Percentiles rank a stretch among this genome's conserved stretches.
phyloP scores from a whole-genome alignment of 2,113 vertebrate genomes.

The Columba livia region DNA sequence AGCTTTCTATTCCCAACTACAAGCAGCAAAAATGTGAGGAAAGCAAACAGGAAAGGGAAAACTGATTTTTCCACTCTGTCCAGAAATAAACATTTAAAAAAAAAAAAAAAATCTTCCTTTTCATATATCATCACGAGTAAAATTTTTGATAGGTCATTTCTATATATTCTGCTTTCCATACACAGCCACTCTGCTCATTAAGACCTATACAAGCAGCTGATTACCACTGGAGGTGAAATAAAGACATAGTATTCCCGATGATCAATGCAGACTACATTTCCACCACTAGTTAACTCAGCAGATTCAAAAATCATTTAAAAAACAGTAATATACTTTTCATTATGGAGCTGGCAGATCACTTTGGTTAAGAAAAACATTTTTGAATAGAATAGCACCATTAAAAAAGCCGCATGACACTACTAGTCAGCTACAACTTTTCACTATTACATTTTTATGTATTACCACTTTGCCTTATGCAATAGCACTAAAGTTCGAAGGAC shows the following conservation, averaged over 20 bases:
- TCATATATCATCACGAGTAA: not conserved
- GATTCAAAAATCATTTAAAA: not conserved
- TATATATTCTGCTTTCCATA: not conserved
- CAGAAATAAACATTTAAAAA: not conserved
- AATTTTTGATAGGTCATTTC: not conserved
- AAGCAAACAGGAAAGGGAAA: not conserved
- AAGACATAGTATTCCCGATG: not conserved
- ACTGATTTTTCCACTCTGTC: not conserved
- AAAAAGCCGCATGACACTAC: not conserved
- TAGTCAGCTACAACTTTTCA: not conserved
- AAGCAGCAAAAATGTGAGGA: not conserved
- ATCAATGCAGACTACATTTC: not conserved
- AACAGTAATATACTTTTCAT: not conserved
- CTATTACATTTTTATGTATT: not conserved
- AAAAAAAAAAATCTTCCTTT: not conserved
- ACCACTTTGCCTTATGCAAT: rapidly evolving
- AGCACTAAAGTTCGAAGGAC: not conserved
- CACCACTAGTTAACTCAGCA: not conserved
- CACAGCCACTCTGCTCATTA: not conserved
- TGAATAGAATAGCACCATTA: not conserved
- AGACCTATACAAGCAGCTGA: not conserved
- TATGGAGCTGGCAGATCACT: not conserved
- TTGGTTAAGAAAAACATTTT: not conserved
- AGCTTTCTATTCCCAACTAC: not conserved
- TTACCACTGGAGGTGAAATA: not conserved